Base-by-base conservation (phyloP, 2,888 invertebrate genomes). In the Ophioninae sp. region DNA sequence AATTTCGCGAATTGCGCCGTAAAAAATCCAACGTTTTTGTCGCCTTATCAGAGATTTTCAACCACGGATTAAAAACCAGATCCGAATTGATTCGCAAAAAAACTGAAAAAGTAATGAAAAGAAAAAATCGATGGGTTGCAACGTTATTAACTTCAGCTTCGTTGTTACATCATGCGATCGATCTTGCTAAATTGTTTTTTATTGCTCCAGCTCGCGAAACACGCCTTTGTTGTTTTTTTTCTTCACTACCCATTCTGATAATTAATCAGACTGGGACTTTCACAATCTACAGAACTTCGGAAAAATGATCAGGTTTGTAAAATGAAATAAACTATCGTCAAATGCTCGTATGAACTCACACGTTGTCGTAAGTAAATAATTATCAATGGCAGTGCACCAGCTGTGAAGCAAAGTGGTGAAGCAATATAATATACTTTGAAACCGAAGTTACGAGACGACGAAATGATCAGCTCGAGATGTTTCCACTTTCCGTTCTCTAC, bases 391-490 rank as follows among this genome's bases (percentile, higher is more conserved):
- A 23, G 69, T 67, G 67, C 13, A 21, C 61, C 20, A 50, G 68
- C 23, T 56, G 30, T 23, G 20, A 65, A 10, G 30, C 64, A 7
- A 20, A 76, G 41, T 2, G 13, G 6, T 67, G 57, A 44, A 73
- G 68, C 62, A 62, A 77, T 76, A 37, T 37, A 61, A 77, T 72
- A 67, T 65, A 57, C 21, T 20, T 67, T 80, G 50, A 23, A 30
- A 64, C 37, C 21, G 20, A 44, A 41, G 50, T 7, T 50, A 59
- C 59, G 68, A 39, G 68, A 61, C 59, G 56, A 77, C 37, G 59
- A 73, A 77, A 74, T 37, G 62, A 62, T 81, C 56, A 50, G 80
- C 21, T 72, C 50, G 83, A 74, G 73, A 78, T 65, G 77, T 69
- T 61, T 61, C 41, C 56, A 56, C 75, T 72, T 1, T 62, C 59